Evolutionary conservation across 2,113 vertebrate species (phyloP).

Genomic region (Tichodroma muraria): DNA sequence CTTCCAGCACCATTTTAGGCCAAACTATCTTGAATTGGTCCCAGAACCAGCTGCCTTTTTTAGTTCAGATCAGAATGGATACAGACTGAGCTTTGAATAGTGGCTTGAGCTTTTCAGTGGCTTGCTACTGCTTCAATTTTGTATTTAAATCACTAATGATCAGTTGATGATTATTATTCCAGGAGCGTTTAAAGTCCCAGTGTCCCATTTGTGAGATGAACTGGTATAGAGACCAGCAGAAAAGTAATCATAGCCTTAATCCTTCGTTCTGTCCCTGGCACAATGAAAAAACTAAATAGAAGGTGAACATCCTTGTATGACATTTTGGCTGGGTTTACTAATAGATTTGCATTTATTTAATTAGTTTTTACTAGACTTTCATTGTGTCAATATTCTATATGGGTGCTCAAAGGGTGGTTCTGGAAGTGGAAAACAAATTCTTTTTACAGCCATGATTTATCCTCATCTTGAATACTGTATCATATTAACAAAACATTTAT

Average conservation of each 20-base stretch:
- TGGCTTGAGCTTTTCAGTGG: background rate
- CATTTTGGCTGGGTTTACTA: background rate
- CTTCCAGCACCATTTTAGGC: background rate
- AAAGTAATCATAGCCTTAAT: background rate
- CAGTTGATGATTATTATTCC: background rate
- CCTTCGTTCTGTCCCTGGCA: background rate
- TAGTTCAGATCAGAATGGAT: background rate
- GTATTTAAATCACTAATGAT: background rate
- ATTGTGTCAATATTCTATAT: background rate
- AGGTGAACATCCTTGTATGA: background rate
- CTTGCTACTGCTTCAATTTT: background rate
- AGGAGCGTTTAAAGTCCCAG: background rate
- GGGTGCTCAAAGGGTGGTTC: background rate
- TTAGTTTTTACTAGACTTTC: background rate
- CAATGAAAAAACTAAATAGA: background rate
- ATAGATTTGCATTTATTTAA: background rate
- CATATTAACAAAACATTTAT: constrained; percentile 51
- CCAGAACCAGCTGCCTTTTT: background rate
- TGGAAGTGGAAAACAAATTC: background rate
- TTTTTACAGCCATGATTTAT: background rate
- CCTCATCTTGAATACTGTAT: background rate
- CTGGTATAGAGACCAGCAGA: background rate
- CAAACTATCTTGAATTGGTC: background rate
- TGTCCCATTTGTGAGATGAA: background rate
- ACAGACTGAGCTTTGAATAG: background rate